Evolutionary conservation across 2,113 vertebrate species (phyloP), one percentile per base, ranked within the genome.

Genomic region (Mustelus asterias): DNA sequence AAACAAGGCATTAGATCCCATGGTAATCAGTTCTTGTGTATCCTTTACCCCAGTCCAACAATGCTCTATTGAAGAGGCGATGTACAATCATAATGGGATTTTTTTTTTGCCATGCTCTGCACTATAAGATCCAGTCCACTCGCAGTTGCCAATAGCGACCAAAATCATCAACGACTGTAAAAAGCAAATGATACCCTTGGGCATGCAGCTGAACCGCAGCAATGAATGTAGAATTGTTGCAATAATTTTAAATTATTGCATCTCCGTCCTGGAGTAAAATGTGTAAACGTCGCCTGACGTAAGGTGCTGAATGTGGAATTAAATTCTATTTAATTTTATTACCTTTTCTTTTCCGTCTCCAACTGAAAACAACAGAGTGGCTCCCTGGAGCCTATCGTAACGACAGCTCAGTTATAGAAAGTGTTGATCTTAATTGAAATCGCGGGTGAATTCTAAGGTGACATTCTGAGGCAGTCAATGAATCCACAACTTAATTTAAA

Each of bases 361-460:
- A 54, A 63, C 60, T 54, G 41, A 90, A 63, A 90, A 90, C 54
- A 90, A 41, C 80, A 83, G n/a, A 83, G 3, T 41, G 0, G 1
- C 54, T 90, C 54, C 54, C 48, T 33, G 26, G 88, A 90, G 88
- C 88, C 54, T 26, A 4, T 20, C 10, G 88, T 63, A 90, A 6
- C 54, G 58, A 16, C 22, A 54, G 88, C 3, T 14, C 48, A 60
- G 24, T 90, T 60, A 90, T 10, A n/a, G 48, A 16, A 41, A 16
- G 60, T 29, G 9, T 60, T 33, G 88, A 90, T 90, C 88, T 90
- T 90, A 90, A 90, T 90, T 60, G 58, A 90, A 54, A 90, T 60
- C 88, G 9, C 10, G 58, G 48, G 11, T 16, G 29, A 90, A 60
- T 13, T 60, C 58, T 60, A 13, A 60, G 88, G 48, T 54, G 48